phyloP scores from a whole-genome alignment of 2,888 invertebrate genomes.

The Eilema griseolum region DNA sequence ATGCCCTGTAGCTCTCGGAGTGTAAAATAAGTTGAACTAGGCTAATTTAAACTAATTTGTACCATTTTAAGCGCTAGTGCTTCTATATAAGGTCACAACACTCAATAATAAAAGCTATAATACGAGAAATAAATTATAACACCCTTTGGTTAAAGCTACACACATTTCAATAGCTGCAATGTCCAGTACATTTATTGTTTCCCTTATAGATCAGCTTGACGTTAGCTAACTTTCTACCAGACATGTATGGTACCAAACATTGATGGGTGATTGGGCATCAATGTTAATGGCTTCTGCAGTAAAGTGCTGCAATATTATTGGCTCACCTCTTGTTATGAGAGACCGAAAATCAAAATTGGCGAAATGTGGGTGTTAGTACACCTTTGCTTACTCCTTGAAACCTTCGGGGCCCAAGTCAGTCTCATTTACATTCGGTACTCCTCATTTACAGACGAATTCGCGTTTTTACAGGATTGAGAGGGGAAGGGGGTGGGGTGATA shows the following conservation, averaged over 20 bases:
- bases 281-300: no score
- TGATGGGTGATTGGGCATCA: no score
- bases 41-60: slow-evolving; percentile 4
- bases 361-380: no score
- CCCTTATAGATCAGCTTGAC: background rate
- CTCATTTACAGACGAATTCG: no score
- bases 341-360: no score
- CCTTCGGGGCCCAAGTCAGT: no score
- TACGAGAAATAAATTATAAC: background rate
- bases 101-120: background rate
- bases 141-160: background rate
- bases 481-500: no score
- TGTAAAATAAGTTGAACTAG: background rate
- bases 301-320: no score
- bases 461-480: no score
- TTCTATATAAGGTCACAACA: background rate
- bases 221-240: background rate
- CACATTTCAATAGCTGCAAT: slow-evolving; percentile 8
- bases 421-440: no score
- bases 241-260: background rate
- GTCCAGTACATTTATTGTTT: background rate
- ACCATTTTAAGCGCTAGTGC: background rate
- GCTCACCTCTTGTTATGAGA: no score
- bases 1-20: background rate
- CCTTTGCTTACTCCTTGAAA: no score